Conservation (phyloP, 2,113 vertebrate genomes). For the Ailurus styani region DNA sequence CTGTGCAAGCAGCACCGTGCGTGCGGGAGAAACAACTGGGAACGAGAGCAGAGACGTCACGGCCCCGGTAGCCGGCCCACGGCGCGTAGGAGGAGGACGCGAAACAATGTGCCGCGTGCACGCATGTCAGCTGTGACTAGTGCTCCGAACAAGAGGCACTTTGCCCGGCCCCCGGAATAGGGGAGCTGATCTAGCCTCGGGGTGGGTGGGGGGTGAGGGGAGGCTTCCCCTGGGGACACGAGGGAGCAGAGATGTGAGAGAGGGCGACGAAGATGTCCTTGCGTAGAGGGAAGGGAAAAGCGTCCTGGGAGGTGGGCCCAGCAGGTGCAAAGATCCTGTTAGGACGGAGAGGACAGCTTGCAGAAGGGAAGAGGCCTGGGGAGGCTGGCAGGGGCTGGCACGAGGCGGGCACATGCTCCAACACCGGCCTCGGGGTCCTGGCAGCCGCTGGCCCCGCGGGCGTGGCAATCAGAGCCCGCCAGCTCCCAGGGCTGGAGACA, state of each 20-base stretch:
- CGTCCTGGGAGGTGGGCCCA: not conserved
- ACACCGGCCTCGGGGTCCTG: not conserved
- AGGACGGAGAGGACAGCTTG: not conserved
- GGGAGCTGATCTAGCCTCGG: not conserved
- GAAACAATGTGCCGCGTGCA: fast-evolving
- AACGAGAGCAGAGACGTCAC: not conserved
- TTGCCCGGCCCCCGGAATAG: not conserved
- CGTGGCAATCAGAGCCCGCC: not conserved
- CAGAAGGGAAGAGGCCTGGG: not conserved
- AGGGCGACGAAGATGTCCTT: not conserved
- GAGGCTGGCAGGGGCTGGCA: fast-evolving
- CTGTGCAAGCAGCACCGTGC: not conserved
- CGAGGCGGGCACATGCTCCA: not conserved
- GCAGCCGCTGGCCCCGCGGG: not conserved
- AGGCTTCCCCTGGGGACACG: not conserved
- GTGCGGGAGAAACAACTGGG: not conserved
- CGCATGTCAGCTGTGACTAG: not conserved
- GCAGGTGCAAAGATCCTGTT: not conserved
- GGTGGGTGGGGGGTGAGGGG: too few relatives aligned
- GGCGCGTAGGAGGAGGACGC: not conserved
- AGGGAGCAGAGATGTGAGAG: not conserved
- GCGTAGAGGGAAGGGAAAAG: not conserved
- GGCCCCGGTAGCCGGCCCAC: not conserved
- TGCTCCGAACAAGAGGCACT: not conserved
- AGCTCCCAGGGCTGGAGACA: not conserved